Percentiles rank a stretch among this genome's conserved stretches.
Conservation (phyloP, 1,140 invertebrate genomes). For the Pseudomyrmex gracilis region DNA sequence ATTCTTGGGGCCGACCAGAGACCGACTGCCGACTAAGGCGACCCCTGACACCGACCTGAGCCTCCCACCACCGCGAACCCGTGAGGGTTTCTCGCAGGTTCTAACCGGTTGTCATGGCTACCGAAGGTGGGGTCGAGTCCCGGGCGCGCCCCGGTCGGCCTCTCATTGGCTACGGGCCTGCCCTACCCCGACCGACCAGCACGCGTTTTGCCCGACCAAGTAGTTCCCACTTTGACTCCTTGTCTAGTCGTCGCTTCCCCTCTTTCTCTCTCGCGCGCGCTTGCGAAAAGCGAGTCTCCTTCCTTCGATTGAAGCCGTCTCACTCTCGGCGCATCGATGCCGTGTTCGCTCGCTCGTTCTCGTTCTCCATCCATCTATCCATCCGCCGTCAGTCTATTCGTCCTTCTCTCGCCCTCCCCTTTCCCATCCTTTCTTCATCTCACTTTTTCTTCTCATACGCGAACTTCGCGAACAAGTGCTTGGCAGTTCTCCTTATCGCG, state of each 20-base stretch:
- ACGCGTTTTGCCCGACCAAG: conserved; percentile 61
- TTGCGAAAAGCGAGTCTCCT: conserved; percentile 38
- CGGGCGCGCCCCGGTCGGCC: conserved; percentile 81
- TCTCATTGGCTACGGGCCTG: conserved; percentile 82
- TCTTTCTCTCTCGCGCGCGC: conserved; percentile 18
- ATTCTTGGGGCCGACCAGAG: conserved; percentile 84
- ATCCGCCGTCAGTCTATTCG: conserved; percentile 63
- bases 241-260: conserved; percentile 49
- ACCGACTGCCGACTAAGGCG: conserved; percentile 84
- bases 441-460: conserved; percentile 40
- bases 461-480: conserved; percentile 48
- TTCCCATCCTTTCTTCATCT: conserved; percentile 13
- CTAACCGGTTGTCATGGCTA: conserved; percentile 82
- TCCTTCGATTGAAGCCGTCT: conserved; percentile 48
- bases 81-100: conserved; percentile 82
- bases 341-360: conserved; percentile 67
- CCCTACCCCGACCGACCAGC: conserved; percentile 68
- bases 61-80: conserved; percentile 76
- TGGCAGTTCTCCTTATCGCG: conserved; percentile 55
- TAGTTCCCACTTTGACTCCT: conserved; percentile 61
- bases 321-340: conserved; percentile 65
- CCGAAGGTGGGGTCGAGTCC: conserved; percentile 84
- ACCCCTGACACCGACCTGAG: conserved; percentile 85
- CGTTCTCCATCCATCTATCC: conserved; percentile 55
- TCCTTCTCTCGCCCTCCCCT: conserved; percentile 44